Conservation (phyloP, 2,113 vertebrate genomes). For the Tachycineta bicolor region DNA sequence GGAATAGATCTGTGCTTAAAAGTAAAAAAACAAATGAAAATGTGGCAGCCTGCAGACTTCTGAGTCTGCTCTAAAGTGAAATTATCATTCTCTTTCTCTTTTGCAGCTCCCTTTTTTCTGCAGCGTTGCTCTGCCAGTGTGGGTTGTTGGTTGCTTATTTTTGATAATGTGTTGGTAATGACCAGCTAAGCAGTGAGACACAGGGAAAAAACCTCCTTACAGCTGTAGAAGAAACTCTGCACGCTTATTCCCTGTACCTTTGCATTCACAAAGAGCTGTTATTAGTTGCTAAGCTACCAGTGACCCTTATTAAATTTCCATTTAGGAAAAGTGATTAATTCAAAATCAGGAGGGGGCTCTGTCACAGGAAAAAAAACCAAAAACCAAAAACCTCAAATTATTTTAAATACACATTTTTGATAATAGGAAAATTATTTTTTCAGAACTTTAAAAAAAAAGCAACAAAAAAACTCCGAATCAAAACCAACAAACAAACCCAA, state of each 20-base stretch:
- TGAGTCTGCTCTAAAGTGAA: background rate
- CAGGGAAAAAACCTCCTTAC: background rate
- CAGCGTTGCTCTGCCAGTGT: background rate
- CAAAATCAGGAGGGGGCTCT: background rate
- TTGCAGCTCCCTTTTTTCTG: background rate
- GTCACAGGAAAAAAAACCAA: background rate
- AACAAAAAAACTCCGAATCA: too few species aligned
- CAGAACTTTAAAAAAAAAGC: background rate
- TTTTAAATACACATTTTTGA: background rate
- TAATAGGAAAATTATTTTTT: background rate
- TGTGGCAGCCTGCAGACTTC: fast-evolving
- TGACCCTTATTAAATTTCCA: conserved; percentile 48
- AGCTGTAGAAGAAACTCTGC: background rate
- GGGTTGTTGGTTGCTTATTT: background rate
- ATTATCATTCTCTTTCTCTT: background rate
- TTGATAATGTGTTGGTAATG: background rate
- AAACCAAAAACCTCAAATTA: background rate
- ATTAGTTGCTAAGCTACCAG: conserved; percentile 68
- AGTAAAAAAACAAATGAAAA: background rate
- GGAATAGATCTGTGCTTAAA: background rate
- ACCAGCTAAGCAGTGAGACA: background rate
- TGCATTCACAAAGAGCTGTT: conserved; percentile 1
- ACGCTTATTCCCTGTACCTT: conserved; percentile 9
- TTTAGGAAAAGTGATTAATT: background rate
- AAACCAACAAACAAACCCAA: background rate